phyloP scores from a whole-genome alignment of 1,140 invertebrate species.

The Solenopsis invicta region DNA sequence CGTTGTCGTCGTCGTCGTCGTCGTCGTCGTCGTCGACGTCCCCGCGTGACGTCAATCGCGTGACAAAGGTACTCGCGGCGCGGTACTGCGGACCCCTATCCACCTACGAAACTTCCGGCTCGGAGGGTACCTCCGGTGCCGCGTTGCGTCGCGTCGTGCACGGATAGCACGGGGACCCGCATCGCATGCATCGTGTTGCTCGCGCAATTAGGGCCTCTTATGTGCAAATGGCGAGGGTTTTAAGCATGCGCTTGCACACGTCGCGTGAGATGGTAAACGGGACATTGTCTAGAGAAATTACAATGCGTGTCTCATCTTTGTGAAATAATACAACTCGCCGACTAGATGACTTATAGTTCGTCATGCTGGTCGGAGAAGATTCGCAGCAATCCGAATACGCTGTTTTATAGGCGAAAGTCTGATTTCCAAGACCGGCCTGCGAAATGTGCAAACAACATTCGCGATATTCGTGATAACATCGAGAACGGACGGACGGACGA shows the following conservation, averaged over 20 bases:
- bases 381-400: neutral
- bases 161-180: slow-evolving; percentile 43
- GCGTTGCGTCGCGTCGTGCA: neutral
- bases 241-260: slow-evolving; percentile 53
- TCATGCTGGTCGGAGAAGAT: neutral
- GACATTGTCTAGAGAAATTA: slow-evolving; percentile 41
- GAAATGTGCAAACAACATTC: neutral
- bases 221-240: slow-evolving; percentile 75
- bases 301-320: neutral
- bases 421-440: neutral
- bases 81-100: slow-evolving; percentile 47
- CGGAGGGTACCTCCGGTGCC: slow-evolving; percentile 11
- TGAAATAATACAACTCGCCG: neutral
- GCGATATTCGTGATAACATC: neutral
- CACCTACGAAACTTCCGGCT: slow-evolving; percentile 75
- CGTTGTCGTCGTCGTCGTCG: no score
- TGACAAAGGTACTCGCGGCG: slow-evolving; percentile 70
- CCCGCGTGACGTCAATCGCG: slow-evolving; percentile 75
- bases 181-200: slow-evolving; percentile 31
- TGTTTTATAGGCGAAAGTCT: neutral
- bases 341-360: no score
- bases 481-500: neutral
- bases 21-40: slow-evolving; percentile 58
- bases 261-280: slow-evolving; percentile 3
- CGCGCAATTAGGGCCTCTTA: slow-evolving; percentile 72